Evolutionary conservation across 2,113 vertebrate species (phyloP).

Genomic region (Bombycilla garrulus): DNA sequence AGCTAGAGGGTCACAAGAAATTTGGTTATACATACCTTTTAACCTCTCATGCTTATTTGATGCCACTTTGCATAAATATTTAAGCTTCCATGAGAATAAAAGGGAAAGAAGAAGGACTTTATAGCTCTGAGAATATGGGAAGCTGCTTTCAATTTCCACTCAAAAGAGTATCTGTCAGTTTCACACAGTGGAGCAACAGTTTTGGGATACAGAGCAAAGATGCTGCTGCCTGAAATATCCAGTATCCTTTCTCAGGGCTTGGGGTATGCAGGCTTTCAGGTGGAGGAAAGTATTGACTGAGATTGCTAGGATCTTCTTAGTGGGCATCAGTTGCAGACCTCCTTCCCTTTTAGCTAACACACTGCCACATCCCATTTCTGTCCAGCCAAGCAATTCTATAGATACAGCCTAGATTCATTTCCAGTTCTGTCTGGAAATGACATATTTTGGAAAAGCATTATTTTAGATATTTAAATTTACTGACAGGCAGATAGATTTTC

Average conservation of each 20-base stretch:
- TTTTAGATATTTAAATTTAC: not conserved
- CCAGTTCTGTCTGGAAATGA: not conserved
- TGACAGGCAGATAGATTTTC: not conserved
- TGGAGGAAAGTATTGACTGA: not conserved
- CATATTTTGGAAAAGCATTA: not conserved
- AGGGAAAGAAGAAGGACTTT: not conserved
- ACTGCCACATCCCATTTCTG: not conserved
- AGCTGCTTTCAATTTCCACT: not conserved
- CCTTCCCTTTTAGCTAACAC: not conserved
- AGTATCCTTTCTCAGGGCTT: not conserved
- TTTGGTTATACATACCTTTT: not conserved
- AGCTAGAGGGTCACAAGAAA: not conserved
- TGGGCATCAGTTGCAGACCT: not conserved
- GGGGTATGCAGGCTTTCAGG: not conserved
- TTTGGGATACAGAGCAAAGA: not conserved
- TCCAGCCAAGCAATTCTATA: not conserved
- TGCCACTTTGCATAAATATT: slow-evolving; percentile 4
- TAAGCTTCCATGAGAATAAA: not conserved
- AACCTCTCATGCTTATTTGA: slow-evolving; percentile 11
- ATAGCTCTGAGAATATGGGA: not conserved
- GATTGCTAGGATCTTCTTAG: not conserved
- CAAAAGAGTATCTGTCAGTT: not conserved
- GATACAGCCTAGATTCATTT: not conserved
- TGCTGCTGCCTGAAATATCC: not conserved
- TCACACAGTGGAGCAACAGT: not conserved